These are phyloP conservation scores for Bradypodion ventrale DNA, from an alignment of 2,797 vertebrate genomes.

Conservation along the genomic window DNA sequence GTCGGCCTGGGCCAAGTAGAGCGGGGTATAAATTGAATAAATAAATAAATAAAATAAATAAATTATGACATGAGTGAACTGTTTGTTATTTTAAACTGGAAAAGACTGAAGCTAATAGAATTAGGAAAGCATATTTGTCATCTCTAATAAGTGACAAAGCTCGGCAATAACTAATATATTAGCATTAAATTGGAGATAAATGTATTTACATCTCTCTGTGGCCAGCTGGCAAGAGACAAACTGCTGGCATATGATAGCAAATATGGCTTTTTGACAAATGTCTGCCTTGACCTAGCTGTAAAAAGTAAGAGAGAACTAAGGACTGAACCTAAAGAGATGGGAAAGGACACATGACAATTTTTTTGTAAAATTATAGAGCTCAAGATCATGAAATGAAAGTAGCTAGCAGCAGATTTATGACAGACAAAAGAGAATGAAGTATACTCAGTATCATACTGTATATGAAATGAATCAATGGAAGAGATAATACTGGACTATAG, in stretches of 20 bases:
- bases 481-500: neutral
- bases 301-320: neutral
- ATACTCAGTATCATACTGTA: neutral
- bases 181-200: neutral
- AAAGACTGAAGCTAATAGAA: slow-evolving; percentile 2
- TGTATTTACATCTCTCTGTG: neutral
- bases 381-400: neutral
- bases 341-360: neutral
- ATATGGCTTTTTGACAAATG: neutral
- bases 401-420: neutral
- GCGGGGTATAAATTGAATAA: too few species aligned
- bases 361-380: neutral
- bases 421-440: neutral
- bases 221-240: neutral
- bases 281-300: neutral
- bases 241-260: neutral
- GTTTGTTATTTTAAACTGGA: neutral
- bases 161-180: neutral
- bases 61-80: too few species aligned
- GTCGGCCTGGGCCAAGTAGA: too few species aligned
- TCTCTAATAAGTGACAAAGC: neutral
- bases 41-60: too few species aligned
- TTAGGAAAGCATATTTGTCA: neutral
- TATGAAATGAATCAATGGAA: neutral
- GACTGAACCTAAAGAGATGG: neutral